Evolutionary conservation across 1,140 invertebrate genomes (phyloP), one percentile per base, ranked within the genome.

Genomic region (Maniola jurtina): DNA sequence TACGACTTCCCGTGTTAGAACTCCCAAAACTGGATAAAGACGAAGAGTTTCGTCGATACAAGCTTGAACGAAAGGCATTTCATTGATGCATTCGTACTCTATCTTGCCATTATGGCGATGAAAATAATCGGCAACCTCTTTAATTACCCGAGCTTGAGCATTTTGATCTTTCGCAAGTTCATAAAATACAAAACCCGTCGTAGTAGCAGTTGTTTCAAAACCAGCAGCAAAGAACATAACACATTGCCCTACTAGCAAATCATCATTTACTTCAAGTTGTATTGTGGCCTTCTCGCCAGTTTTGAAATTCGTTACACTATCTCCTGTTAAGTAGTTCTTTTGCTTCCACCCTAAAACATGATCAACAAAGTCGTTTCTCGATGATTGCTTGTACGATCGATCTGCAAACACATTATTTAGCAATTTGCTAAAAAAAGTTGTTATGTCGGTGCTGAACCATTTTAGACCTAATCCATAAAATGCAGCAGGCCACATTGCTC

Each of bases 351-450:
- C 62, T 9, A 79, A 55, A 8, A 76, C 11, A 10, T 74, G 50
- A 66, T 79, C 74, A 0, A 76, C 59, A 8, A 79, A 79, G 55
- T 79, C 72, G 11, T 76, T 70, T 34, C 70, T 68, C 0, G 45
- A 45, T 1, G 59, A 60, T 7, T 59, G 25, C 13, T 73, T 72
- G 15, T 61, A 65, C 0, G 61, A 15, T 11, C 76, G 62, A 34
- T 61, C 61, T 42, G 70, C 38, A 40, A 70, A 71, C 13, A 72
- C 74, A 6, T 61, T 54, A 0, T 48, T 36, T 10, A 75, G 16
- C 1, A 76, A 36, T 13, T 58, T 57, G 8, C 58, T 25, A 35
- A 79, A 79, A 47, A 79, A 73, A 3, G 56, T 6, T 11, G 40
- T 42, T 13, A 79, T 52, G 33, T 73, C 62, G 0, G 45, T 4